Percentiles rank a stretch among this genome's conserved stretches.
These are phyloP conservation scores for Hecatera dysodea DNA, from an alignment of 2,888 invertebrate genomes.

Conservation along the genomic window DNA sequence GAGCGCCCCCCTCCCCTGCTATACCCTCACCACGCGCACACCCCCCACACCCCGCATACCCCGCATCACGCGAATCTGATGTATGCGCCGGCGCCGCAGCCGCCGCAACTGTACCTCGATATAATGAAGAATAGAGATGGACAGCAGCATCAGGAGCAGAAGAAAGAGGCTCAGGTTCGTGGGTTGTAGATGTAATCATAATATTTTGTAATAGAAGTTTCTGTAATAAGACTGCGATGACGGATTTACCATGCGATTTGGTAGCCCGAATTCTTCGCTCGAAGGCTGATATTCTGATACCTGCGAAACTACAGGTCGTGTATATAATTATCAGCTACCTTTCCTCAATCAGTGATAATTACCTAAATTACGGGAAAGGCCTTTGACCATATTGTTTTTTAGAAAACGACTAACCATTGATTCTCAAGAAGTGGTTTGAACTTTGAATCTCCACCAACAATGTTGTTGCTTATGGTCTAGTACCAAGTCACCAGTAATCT, in stretches of 20 bases:
- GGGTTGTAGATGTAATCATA: constrained; percentile 4
- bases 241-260: background rate
- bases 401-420: too few relatives aligned
- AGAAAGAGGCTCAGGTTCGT: constrained; percentile 83
- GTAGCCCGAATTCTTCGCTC: too few relatives aligned
- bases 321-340: too few relatives aligned
- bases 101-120: constrained; percentile 84
- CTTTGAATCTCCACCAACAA: too few relatives aligned
- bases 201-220: too few relatives aligned
- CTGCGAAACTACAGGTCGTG: too few relatives aligned
- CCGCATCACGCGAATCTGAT: constrained; percentile 81
- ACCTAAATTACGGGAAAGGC: too few relatives aligned
- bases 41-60: constrained; percentile 84
- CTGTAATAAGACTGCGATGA: background rate
- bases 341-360: too few relatives aligned
- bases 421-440: too few relatives aligned
- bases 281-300: too few relatives aligned
- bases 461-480: too few relatives aligned
- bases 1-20: constrained; percentile 85
- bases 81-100: constrained; percentile 85
- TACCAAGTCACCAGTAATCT: background rate
- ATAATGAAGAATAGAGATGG: constrained; percentile 86
- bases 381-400: too few relatives aligned
- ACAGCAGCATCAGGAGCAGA: constrained; percentile 82
- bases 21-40: constrained; percentile 86